A percentile compares a stretch with the other conserved stretches of the same genome.
These are phyloP conservation scores for Drosophila cyrtoloma DNA, from an alignment of 2,888 invertebrate species.

Conservation along the genomic window DNA sequence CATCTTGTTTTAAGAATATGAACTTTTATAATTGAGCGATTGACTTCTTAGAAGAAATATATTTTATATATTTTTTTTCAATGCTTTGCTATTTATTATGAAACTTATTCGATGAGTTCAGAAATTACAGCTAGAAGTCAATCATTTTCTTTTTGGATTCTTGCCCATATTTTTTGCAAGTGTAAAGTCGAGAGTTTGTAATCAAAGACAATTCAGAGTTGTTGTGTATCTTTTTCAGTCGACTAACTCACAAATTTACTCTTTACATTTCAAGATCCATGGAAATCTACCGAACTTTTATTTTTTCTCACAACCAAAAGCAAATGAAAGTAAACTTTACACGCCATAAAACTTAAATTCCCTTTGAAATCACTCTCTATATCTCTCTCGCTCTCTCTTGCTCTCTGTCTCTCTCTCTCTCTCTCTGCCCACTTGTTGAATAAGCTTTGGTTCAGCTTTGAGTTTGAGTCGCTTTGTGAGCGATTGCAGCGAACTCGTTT, in stretches of 20 bases:
- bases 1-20: background rate
- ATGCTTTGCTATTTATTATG: background rate
- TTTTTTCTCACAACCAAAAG: background rate
- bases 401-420: background rate
- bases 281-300: conserved; percentile 12
- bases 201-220: conserved; percentile 6
- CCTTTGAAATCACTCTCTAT: background rate
- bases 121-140: background rate
- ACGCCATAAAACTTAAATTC: conserved; percentile 8
- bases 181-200: conserved; percentile 7
- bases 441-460: conserved; percentile 18
- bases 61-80: background rate
- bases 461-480: conserved; percentile 31
- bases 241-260: conserved; percentile 10
- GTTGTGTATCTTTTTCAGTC: conserved; percentile 7
- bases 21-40: background rate
- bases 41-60: background rate
- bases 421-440: conserved; percentile 3
- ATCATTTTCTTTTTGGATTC: background rate
- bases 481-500: conserved; percentile 45
- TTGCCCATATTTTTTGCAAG: background rate
- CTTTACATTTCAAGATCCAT: background rate
- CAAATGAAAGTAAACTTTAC: background rate
- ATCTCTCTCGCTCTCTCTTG: too few relatives aligned
- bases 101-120: background rate